Evolutionary conservation across 2,113 vertebrate genomes (phyloP).

Genomic region (Suricata suricatta): DNA sequence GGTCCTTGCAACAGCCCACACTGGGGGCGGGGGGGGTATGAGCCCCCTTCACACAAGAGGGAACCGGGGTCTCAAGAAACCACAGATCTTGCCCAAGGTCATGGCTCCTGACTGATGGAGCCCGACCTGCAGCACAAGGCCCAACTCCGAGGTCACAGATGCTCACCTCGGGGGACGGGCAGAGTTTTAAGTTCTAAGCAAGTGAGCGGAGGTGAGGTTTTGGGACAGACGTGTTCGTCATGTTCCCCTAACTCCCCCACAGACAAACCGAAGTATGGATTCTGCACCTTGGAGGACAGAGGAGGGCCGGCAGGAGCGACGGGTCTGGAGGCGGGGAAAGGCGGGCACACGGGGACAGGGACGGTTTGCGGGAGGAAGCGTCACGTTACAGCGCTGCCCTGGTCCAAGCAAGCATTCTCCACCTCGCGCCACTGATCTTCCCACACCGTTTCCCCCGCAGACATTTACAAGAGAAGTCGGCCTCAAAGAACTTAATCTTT

Average conservation of each 20-base stretch:
- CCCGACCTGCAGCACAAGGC: not conserved
- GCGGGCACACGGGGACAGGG: not conserved
- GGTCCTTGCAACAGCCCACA: too few relatives aligned
- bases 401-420: not conserved
- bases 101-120: not conserved
- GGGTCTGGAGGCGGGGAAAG: not conserved
- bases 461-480: not conserved
- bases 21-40: not conserved
- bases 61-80: not conserved
- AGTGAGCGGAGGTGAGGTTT: not conserved
- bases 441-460: not conserved
- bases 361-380: not conserved
- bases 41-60: not conserved
- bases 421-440: not conserved
- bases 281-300: not conserved
- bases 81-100: not conserved
- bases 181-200: not conserved
- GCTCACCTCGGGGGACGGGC: not conserved
- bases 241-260: not conserved
- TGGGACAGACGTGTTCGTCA: not conserved
- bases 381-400: accelerated
- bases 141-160: not conserved
- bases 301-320: too few relatives aligned
- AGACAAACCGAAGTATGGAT: not conserved
- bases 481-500: constrained; percentile 55